Percentiles rank a stretch among this genome's conserved stretches.
Evolutionary conservation across 2,797 vertebrate species (phyloP).

Genomic region (Micropoecilia bifurca): DNA sequence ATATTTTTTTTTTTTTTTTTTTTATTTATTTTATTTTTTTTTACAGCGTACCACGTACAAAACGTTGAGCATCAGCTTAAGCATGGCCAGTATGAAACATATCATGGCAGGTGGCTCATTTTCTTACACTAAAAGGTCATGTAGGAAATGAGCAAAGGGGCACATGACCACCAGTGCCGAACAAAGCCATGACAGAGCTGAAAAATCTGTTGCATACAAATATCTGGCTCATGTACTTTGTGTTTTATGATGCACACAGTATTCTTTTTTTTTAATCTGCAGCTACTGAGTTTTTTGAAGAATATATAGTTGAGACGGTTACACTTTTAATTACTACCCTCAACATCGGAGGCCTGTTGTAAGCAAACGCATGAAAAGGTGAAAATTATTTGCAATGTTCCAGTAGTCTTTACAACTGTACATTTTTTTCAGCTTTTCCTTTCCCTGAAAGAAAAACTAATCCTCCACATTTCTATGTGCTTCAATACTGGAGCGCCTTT

Average conservation of each 20-base stretch:
- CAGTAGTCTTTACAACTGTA: neutral
- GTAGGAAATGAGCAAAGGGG: neutral
- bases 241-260: neutral
- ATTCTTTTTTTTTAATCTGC: neutral
- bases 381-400: neutral
- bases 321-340: neutral
- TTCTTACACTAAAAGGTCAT: neutral
- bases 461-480: conserved; percentile 41
- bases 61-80: neutral
- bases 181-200: neutral
- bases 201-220: neutral
- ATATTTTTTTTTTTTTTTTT: too few species aligned
- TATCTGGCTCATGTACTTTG: neutral
- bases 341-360: neutral
- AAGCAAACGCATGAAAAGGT: neutral
- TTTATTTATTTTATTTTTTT: too few species aligned
- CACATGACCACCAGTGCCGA: neutral
- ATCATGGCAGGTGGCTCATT: neutral
- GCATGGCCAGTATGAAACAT: neutral
- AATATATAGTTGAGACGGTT: neutral
- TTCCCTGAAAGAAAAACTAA: conserved; percentile 38
- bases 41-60: neutral
- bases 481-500: conserved; percentile 59
- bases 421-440: conserved; percentile 4
- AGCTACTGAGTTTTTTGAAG: neutral